phyloP scores from a whole-genome alignment of 2,113 vertebrate genomes.

The Eretmochelys imbricata region DNA sequence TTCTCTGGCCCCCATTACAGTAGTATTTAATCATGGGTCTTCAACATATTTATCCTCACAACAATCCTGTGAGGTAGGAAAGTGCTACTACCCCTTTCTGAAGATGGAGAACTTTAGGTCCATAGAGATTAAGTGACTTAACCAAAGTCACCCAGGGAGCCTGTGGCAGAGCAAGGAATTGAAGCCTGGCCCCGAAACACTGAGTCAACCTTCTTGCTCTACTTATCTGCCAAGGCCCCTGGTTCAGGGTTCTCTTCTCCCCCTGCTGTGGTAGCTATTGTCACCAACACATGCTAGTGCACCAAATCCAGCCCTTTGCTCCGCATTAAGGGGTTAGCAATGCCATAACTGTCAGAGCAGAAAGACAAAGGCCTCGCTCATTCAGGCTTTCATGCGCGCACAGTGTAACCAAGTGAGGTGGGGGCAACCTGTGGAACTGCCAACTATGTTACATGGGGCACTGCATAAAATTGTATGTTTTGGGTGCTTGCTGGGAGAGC shows the following conservation, averaged over 20 bases:
- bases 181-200: neutral
- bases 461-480: neutral
- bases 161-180: neutral
- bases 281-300: neutral
- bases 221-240: neutral
- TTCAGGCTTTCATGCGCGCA: neutral
- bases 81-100: neutral
- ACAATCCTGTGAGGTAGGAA: neutral
- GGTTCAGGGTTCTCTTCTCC: neutral
- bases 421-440: neutral
- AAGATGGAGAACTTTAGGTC: neutral
- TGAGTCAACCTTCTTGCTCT: neutral
- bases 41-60: neutral
- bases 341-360: neutral
- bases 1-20: neutral
- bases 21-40: neutral
- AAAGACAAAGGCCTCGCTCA: neutral
- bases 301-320: neutral
- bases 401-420: neutral
- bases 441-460: neutral
- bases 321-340: neutral
- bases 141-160: neutral
- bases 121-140: neutral
- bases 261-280: too few species aligned
- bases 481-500: neutral